Evolutionary conservation across 2,797 vertebrate genomes (phyloP).

Genomic region (Sylvia borin): DNA sequence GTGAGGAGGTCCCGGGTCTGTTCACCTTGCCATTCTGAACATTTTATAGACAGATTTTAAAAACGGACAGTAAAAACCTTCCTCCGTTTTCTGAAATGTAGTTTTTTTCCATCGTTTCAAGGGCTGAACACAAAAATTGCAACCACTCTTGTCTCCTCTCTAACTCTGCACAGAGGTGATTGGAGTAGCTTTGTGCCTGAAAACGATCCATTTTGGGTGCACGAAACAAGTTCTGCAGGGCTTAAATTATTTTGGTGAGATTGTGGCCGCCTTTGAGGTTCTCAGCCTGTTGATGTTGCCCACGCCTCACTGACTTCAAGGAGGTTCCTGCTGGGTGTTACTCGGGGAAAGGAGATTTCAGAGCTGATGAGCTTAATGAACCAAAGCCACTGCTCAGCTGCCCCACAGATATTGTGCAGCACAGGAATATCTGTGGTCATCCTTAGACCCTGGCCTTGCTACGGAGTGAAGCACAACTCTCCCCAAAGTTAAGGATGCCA

Average conservation of each 20-base stretch:
- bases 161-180: neutral
- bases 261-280: neutral
- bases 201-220: neutral
- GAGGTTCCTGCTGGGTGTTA: slow-evolving; percentile 16
- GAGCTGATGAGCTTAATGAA: slow-evolving; percentile 8
- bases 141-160: neutral
- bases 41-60: neutral
- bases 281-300: neutral
- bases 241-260: neutral
- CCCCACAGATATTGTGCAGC: neutral
- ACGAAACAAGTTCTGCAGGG: neutral
- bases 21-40: neutral
- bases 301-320: slow-evolving; percentile 18
- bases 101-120: neutral
- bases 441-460: neutral
- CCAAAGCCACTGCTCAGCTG: neutral
- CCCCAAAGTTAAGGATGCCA: neutral
- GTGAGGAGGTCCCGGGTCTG: neutral
- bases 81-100: neutral
- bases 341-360: slow-evolving; percentile 15
- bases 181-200: neutral
- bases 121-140: neutral
- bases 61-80: neutral
- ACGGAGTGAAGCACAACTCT: accelerated
- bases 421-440: accelerated